Conservation (phyloP, 2,888 invertebrate species). For the Drosophila hamatofila region DNA sequence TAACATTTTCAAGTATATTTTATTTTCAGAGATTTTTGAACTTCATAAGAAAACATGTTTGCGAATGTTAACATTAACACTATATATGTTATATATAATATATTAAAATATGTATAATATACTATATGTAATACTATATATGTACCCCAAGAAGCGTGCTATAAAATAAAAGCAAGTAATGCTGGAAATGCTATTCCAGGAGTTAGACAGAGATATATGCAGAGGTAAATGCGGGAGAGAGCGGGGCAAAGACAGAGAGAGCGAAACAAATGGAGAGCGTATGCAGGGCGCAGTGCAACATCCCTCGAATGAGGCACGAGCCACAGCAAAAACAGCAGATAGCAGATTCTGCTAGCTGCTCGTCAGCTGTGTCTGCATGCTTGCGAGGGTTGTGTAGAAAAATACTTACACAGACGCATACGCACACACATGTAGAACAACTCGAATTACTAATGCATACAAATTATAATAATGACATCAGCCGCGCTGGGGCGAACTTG, state of each 20-base stretch:
- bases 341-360: conserved; percentile 26
- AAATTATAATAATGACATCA: conserved; percentile 77
- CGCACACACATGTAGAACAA: conserved; percentile 32
- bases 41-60: neutral
- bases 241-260: neutral
- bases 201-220: neutral
- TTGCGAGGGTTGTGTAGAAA: conserved; percentile 40
- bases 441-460: conserved; percentile 73
- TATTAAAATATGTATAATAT: no score
- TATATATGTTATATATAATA: neutral
- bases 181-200: neutral
- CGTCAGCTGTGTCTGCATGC: conserved; percentile 31
- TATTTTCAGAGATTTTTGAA: neutral
- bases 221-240: neutral
- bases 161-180: conserved; percentile 32
- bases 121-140: no score
- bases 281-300: conserved; percentile 27
- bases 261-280: neutral
- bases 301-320: conserved; percentile 37
- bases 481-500: conserved; percentile 57
- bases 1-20: neutral
- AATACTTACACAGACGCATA: conserved; percentile 14
- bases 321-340: conserved; percentile 5
- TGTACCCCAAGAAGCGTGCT: conserved; percentile 48
- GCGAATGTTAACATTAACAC: conserved; percentile 11